phyloP scores from a whole-genome alignment of 2,113 vertebrate genomes.

The Sminthopsis crassicaudata region DNA sequence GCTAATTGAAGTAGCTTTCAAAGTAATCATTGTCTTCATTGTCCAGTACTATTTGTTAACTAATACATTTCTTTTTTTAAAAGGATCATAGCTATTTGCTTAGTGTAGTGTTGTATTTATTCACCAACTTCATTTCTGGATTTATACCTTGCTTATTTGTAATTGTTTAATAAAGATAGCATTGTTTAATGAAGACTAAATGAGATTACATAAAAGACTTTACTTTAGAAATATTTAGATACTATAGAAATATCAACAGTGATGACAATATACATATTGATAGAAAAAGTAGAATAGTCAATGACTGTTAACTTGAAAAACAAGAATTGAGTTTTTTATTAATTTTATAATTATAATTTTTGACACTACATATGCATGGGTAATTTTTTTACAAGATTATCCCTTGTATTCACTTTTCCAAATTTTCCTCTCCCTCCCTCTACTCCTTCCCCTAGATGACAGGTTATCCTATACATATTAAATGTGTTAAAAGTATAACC shows the following conservation, averaged over 20 bases:
- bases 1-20: not conserved
- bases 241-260: not conserved
- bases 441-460: no score
- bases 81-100: not conserved
- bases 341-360: no score
- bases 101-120: not conserved
- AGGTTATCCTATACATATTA: no score
- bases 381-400: no score
- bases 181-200: not conserved
- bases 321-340: not conserved
- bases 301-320: not conserved
- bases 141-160: not conserved
- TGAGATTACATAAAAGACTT: not conserved
- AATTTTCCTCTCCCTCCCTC: no score
- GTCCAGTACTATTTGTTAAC: not conserved
- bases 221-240: not conserved
- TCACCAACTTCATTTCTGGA: not conserved
- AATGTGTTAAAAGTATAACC: no score
- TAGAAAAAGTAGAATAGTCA: not conserved
- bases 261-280: not conserved
- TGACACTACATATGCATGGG: no score
- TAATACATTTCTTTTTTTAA: not conserved
- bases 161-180: not conserved
- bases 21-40: not conserved
- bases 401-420: no score